A percentile compares a stretch with the other conserved stretches of the same genome.
Conservation (phyloP, 2,113 vertebrate species). For the Odobenus rosmarus region DNA sequence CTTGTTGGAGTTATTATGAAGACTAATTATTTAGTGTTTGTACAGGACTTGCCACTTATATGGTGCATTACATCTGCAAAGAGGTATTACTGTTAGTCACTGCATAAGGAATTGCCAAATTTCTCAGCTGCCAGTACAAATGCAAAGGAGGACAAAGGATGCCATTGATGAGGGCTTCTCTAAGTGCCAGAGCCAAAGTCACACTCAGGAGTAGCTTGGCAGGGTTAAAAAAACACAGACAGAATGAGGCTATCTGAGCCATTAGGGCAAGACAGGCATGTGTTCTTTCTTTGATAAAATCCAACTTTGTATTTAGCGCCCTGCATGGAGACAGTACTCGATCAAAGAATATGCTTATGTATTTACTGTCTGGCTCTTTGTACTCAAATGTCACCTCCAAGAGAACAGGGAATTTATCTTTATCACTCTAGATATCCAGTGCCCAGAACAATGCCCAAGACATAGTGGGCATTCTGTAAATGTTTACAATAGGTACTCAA, state of each 20-base stretch:
- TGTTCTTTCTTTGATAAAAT: conserved; percentile 57
- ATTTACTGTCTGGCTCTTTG: not conserved
- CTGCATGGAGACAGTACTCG: not conserved
- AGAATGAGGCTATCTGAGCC: conserved; percentile 61
- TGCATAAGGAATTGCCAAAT: conserved; percentile 74
- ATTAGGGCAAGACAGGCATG: conserved; percentile 21
- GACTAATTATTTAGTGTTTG: conserved; percentile 80
- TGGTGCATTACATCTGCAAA: conserved; percentile 76
- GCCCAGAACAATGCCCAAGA: not conserved
- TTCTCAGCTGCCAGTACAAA: conserved; percentile 77
- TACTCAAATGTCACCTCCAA: not conserved
- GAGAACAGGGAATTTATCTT: not conserved
- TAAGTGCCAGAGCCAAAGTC: conserved; percentile 72
- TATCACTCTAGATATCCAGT: not conserved
- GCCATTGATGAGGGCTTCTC: conserved; percentile 64
- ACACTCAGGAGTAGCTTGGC: conserved; percentile 63
- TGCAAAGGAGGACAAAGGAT: conserved; percentile 73
- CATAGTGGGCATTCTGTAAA: not conserved
- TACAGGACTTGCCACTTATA: conserved; percentile 79
- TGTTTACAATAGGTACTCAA: not conserved
- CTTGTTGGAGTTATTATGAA: conserved; percentile 70
- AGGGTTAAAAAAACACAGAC: conserved; percentile 77
- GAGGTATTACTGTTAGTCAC: conserved; percentile 81
- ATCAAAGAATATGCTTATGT: not conserved
- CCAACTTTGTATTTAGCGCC: not conserved